Percentiles rank a stretch among this genome's conserved stretches.
Conservation (phyloP, 2,797 vertebrate genomes). For the Sus cebifrons region DNA sequence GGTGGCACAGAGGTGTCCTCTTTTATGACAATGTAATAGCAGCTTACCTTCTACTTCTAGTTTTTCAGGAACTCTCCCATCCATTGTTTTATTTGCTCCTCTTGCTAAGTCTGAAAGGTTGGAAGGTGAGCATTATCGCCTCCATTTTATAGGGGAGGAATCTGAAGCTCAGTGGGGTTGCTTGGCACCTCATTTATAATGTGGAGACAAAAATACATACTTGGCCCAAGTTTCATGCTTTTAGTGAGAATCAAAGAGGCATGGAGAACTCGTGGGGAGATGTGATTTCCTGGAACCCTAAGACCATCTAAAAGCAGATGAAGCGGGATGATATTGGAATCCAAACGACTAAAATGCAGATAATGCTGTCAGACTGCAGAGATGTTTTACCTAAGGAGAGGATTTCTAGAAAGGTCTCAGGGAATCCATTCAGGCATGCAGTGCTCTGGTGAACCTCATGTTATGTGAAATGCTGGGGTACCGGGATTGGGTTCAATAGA, state of each 20-base stretch:
- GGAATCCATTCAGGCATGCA: neutral
- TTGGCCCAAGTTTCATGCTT: neutral
- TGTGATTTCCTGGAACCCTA: neutral
- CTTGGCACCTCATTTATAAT: neutral
- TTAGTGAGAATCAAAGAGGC: neutral
- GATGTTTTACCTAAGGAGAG: neutral
- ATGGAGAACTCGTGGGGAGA: neutral
- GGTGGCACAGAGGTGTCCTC: neutral
- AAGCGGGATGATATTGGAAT: neutral
- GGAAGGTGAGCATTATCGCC: neutral
- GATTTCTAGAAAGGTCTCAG: neutral
- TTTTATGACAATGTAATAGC: neutral
- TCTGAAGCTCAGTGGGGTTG: neutral
- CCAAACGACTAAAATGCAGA: neutral
- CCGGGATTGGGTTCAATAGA: neutral
- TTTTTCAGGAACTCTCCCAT: neutral
- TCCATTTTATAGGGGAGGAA: constrained; percentile 13
- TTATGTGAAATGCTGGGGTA: neutral
- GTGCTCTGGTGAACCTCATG: neutral
- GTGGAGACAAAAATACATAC: neutral
- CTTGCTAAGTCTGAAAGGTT: neutral
- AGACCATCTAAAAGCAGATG: constrained; percentile 57
- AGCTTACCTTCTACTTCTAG: constrained; percentile 17
- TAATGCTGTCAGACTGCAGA: neutral
- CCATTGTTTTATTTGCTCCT: neutral